These are phyloP conservation scores for Acropternis orthonyx DNA, from an alignment of 2,797 vertebrate genomes.

Conservation along the genomic window DNA sequence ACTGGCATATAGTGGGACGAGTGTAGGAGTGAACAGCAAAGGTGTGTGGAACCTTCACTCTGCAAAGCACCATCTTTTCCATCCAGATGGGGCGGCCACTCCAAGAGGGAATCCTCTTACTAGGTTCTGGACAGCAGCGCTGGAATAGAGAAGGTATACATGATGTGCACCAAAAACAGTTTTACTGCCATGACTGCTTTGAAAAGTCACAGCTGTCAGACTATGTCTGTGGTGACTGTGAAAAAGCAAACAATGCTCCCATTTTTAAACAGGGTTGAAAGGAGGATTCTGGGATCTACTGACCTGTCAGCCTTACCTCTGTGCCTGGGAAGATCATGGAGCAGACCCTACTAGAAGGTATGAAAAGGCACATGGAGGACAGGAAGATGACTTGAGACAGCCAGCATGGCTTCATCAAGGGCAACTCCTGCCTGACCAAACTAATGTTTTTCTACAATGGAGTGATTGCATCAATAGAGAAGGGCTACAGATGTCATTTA, in stretches of 20 bases:
- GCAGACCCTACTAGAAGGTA: background rate
- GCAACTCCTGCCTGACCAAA: background rate
- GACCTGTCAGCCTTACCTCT: background rate
- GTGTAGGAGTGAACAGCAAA: conserved; percentile 96
- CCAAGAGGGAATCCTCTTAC: conserved; percentile 96
- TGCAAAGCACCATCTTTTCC: conserved; percentile 97
- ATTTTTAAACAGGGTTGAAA: background rate
- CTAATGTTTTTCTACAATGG: background rate
- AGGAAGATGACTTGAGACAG: background rate
- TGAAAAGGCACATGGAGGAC: background rate
- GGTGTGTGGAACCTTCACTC: conserved; percentile 95
- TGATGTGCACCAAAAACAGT: background rate
- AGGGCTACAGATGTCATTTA: background rate
- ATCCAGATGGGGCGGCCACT: conserved; percentile 98
- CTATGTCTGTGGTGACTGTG: background rate
- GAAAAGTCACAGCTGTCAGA: background rate
- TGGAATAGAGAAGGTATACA: conserved; percentile 40
- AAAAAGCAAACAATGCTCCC: background rate
- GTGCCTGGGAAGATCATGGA: background rate
- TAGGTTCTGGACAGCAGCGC: conserved; percentile 89
- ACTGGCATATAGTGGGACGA: conserved; percentile 96
- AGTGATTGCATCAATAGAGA: background rate
- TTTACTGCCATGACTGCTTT: background rate
- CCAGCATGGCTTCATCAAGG: background rate
- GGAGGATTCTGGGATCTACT: background rate